These are phyloP conservation scores for Helostoma temminkii DNA, from an alignment of 2,797 vertebrate species.

Conservation along the genomic window DNA sequence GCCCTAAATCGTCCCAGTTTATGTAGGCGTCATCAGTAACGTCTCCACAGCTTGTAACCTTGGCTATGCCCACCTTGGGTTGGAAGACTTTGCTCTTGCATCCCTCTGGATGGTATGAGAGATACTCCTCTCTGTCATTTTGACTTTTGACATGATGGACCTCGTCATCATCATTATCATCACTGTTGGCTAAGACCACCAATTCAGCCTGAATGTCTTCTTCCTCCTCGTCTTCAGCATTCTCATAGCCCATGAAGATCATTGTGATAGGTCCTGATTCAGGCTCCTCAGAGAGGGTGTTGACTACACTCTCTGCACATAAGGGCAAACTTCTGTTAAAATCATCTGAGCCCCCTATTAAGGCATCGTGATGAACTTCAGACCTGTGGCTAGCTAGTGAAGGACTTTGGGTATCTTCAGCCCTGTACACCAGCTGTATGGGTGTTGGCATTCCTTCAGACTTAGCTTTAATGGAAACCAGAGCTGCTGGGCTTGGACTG, in stretches of 20 bases:
- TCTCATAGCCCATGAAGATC: slow-evolving; percentile 97
- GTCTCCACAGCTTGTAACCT: slow-evolving; percentile 66
- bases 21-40: slow-evolving; percentile 67
- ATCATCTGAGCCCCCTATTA: not conserved
- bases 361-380: slow-evolving; percentile 39
- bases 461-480: slow-evolving; percentile 56
- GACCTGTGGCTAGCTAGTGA: slow-evolving; percentile 7
- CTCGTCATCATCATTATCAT: slow-evolving; percentile 59
- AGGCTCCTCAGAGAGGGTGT: slow-evolving; percentile 78
- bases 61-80: slow-evolving; percentile 74
- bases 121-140: slow-evolving; percentile 55
- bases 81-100: slow-evolving; percentile 87
- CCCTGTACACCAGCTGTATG: slow-evolving; percentile 48
- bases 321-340: slow-evolving; percentile 32
- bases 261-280: slow-evolving; percentile 90
- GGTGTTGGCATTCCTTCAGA: slow-evolving; percentile 49
- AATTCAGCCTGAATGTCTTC: slow-evolving; percentile 91
- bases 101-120: slow-evolving; percentile 87
- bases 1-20: slow-evolving; percentile 81
- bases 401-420: slow-evolving; percentile 54
- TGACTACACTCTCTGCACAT: slow-evolving; percentile 76
- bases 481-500: slow-evolving; percentile 37
- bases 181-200: slow-evolving; percentile 87
- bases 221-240: slow-evolving; percentile 85
- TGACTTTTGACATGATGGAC: not conserved